Evolutionary conservation across 2,888 invertebrate genomes (phyloP).

Genomic region (Cephalotes varians): DNA sequence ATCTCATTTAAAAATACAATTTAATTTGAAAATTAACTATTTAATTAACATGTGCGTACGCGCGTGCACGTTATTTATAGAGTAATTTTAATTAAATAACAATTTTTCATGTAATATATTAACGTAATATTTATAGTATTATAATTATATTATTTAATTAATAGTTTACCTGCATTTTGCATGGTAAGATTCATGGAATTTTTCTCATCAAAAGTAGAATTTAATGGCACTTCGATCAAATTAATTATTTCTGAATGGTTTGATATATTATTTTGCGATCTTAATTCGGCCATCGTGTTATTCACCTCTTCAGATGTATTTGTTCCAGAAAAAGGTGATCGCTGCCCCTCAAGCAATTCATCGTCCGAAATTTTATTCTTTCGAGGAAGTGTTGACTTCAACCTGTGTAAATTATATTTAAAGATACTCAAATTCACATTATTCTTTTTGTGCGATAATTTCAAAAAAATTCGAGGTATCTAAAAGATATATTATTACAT

Average conservation of each 20-base stretch:
- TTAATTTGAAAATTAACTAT: not conserved
- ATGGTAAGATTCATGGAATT: slow-evolving; percentile 65
- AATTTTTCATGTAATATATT: no score
- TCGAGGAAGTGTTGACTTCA: slow-evolving; percentile 75
- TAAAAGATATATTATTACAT: not conserved
- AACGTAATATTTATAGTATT: not conserved
- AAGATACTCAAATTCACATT: not conserved
- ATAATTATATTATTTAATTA: not conserved
- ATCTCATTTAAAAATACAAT: not conserved
- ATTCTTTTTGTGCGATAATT: not conserved
- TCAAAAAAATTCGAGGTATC: not conserved
- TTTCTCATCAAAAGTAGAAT: slow-evolving; percentile 70
- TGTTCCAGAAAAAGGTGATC: slow-evolving; percentile 70
- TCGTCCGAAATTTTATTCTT: slow-evolving; percentile 72
- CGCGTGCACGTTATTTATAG: no score
- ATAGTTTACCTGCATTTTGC: slow-evolving; percentile 72
- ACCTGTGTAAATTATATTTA: slow-evolving; percentile 65
- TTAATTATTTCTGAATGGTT: slow-evolving; percentile 42
- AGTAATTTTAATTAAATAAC: no score
- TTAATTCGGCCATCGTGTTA: slow-evolving; percentile 82
- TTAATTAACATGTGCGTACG: no score
- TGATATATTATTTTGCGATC: slow-evolving; percentile 63
- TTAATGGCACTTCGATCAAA: slow-evolving; percentile 61
- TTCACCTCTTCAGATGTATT: slow-evolving; percentile 78
- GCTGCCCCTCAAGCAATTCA: slow-evolving; percentile 73